A percentile compares a stretch with the other conserved stretches of the same genome.
phyloP scores from a whole-genome alignment of 2,113 vertebrate species.

The Oxyruncus cristatus region DNA sequence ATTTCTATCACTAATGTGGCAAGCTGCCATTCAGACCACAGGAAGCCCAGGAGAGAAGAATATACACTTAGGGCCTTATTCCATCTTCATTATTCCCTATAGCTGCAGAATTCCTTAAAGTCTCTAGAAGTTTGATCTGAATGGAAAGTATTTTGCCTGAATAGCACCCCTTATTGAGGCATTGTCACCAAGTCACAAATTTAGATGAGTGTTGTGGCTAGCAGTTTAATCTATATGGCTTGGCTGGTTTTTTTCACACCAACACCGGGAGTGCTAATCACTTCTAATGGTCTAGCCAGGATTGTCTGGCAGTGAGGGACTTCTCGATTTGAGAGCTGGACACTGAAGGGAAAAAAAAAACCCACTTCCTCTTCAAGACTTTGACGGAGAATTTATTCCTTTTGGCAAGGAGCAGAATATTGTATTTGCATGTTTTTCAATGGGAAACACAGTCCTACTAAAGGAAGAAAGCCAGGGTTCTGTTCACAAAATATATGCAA shows the following conservation, averaged over 20 bases:
- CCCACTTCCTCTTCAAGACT: neutral
- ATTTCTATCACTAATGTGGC: slow-evolving; percentile 3
- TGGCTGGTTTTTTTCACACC: neutral
- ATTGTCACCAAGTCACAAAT: slow-evolving; percentile 49
- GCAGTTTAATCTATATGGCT: neutral
- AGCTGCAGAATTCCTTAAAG: slow-evolving; percentile 19
- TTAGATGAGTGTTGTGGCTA: slow-evolving; percentile 49
- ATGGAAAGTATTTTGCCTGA: slow-evolving; percentile 50
- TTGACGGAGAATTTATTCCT: neutral
- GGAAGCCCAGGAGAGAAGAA: slow-evolving; percentile 20
- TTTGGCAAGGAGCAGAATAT: neutral
- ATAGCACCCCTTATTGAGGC: slow-evolving; percentile 43
- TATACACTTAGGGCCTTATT: slow-evolving; percentile 31
- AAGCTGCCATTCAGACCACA: slow-evolving; percentile 48
- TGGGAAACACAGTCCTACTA: neutral
- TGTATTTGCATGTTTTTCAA: neutral
- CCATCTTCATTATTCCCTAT: slow-evolving; percentile 30
- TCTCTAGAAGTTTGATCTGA: slow-evolving; percentile 31
- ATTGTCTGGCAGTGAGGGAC: neutral
- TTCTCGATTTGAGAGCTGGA: slow-evolving; percentile 5
- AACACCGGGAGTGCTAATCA: neutral
- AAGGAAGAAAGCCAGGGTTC: neutral
- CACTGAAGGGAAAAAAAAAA: neutral
- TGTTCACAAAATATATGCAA: neutral
- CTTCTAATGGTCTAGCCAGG: neutral